phyloP scores from a whole-genome alignment of 2,888 invertebrate genomes.

The Buathra laborator region DNA sequence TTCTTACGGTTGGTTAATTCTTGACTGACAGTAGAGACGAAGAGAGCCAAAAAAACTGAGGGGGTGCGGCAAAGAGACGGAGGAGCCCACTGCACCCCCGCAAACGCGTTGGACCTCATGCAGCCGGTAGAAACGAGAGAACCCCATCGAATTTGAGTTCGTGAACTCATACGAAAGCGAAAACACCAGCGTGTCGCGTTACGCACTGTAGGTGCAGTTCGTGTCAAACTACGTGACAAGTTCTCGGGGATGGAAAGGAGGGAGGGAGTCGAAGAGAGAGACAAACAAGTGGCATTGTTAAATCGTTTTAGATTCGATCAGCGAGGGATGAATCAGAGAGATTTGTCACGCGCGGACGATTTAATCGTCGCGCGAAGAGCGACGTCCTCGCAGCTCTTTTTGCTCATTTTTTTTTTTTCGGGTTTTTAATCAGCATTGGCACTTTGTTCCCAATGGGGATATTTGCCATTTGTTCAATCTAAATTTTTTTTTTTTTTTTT shows the following conservation, averaged over 20 bases:
- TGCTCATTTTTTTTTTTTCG: conserved; percentile 6
- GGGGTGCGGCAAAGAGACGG: conserved; percentile 14
- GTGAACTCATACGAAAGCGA: conserved; percentile 73
- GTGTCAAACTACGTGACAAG: conserved; percentile 76
- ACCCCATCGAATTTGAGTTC: conserved; percentile 56
- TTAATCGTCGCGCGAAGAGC: conserved; percentile 40
- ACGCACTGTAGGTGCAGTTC: conserved; percentile 70
- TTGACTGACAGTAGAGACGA: conserved; percentile 81
- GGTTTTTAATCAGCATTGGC: background rate
- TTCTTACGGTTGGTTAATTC: conserved; percentile 82
- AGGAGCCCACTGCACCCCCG: conserved; percentile 45
- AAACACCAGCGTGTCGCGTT: conserved; percentile 77
- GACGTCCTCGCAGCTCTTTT: conserved; percentile 13
- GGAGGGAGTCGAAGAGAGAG: background rate
- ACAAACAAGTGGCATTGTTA: conserved; percentile 83
- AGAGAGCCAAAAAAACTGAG: conserved; percentile 37
- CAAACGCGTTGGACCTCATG: conserved; percentile 16
- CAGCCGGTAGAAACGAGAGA: conserved; percentile 25
- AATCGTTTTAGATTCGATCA: conserved; percentile 76
- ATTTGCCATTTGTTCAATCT: background rate
- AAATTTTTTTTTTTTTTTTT: background rate
- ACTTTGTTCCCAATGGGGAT: background rate
- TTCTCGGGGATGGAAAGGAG: conserved; percentile 24
- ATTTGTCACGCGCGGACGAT: conserved; percentile 69
- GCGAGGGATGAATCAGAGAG: conserved; percentile 75